phyloP scores from a whole-genome alignment of 2,113 vertebrate species.

The Phrynocephalus versicolor region DNA sequence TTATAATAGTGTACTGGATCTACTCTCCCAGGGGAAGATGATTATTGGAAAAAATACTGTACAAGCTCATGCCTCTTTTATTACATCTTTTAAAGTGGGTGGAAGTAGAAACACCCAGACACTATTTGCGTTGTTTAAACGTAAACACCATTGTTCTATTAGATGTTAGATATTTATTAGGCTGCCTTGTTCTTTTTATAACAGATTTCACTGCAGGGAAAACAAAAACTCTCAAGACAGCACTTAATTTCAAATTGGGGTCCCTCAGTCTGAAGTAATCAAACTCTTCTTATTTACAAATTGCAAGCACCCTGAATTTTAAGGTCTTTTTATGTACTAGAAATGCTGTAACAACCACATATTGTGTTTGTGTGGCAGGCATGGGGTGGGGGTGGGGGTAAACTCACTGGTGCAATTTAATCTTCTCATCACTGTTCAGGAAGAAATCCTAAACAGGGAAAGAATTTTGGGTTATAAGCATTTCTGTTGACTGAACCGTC shows the following conservation, averaged over 20 bases:
- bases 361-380: constrained; percentile 1
- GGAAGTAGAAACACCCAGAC: background rate
- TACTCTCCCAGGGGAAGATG: background rate
- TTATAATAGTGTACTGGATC: constrained; percentile 18
- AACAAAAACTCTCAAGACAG: constrained; percentile 5
- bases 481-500: background rate
- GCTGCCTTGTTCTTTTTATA: background rate
- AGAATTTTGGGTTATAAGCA: constrained; percentile 3
- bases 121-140: constrained; percentile 30
- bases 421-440: constrained; percentile 13
- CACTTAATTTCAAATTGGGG: constrained; percentile 25
- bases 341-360: constrained; percentile 14
- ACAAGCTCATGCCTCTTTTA: constrained; percentile 16
- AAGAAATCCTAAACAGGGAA: constrained; percentile 8
- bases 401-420: constrained; percentile 22
- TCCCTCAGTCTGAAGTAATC: constrained; percentile 33
- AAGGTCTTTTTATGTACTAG: background rate
- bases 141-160: background rate
- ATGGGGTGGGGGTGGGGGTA: background rate
- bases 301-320: constrained; percentile 13
- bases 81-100: background rate
- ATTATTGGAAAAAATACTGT: constrained; percentile 23
- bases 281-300: constrained; percentile 9
- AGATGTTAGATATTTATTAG: background rate
- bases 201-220: background rate